These are phyloP conservation scores for Urocitellus parryii DNA, from an alignment of 2,113 vertebrate genomes.

Conservation along the genomic window DNA sequence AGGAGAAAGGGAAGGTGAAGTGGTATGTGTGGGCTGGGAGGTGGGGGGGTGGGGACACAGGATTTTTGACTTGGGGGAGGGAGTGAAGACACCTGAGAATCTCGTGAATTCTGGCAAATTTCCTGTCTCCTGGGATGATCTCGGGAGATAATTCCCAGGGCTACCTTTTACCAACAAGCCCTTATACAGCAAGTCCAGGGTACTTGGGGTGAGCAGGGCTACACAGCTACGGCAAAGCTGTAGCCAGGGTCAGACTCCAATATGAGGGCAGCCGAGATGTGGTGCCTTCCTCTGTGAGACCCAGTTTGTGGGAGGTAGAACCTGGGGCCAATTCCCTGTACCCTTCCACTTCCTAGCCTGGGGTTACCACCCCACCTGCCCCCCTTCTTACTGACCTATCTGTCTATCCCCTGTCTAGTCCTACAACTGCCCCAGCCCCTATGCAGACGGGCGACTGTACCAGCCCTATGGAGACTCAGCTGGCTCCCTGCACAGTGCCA, in stretches of 20 bases:
- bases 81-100: background rate
- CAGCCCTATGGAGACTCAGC: conserved; percentile 92
- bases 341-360: background rate
- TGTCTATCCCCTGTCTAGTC: conserved; percentile 83
- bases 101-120: background rate
- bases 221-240: background rate
- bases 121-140: background rate
- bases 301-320: background rate
- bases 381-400: background rate
- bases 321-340: background rate
- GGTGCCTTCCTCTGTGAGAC: background rate
- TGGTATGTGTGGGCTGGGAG: background rate
- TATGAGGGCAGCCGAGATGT: background rate
- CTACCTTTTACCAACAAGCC: background rate
- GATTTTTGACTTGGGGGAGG: background rate
- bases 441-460: conserved; percentile 90
- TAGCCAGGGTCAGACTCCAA: background rate
- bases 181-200: background rate
- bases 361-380: background rate
- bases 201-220: no score
- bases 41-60: background rate
- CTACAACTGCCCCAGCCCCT: conserved; percentile 91
- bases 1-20: background rate
- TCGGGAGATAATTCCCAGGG: background rate
- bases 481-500: conserved; percentile 92